phyloP scores from a whole-genome alignment of 1,140 invertebrate genomes.

The Drosophila arizonae region DNA sequence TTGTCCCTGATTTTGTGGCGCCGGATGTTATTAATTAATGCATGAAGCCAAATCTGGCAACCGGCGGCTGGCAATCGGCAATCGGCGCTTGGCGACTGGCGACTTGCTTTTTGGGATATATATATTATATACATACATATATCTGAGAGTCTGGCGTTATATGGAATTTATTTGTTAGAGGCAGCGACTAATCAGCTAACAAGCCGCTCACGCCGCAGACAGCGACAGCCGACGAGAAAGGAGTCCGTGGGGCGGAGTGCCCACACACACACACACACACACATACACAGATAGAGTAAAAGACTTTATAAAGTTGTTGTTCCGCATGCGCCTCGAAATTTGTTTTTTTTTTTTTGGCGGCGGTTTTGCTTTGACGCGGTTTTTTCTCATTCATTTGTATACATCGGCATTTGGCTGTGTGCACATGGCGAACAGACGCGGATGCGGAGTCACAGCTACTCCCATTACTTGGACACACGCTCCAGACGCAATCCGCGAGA shows the following conservation, averaged over 20 bases:
- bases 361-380: slow-evolving; percentile 76
- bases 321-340: slow-evolving; percentile 57
- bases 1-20: slow-evolving; percentile 56
- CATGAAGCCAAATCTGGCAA: slow-evolving; percentile 46
- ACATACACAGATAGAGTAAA: not conserved
- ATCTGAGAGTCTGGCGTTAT: slow-evolving; percentile 63
- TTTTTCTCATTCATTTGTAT: slow-evolving; percentile 76
- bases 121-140: no score
- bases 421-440: slow-evolving; percentile 71
- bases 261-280: no score
- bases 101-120: slow-evolving; percentile 41
- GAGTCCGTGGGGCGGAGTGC: not conserved
- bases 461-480: slow-evolving; percentile 65
- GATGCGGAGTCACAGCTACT: slow-evolving; percentile 17
- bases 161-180: slow-evolving; percentile 78
- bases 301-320: slow-evolving; percentile 72
- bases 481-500: slow-evolving; percentile 29
- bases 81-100: slow-evolving; percentile 20
- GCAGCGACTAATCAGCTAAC: slow-evolving; percentile 75
- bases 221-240: slow-evolving; percentile 8
- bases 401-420: slow-evolving; percentile 40
- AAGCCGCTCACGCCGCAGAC: slow-evolving; percentile 71
- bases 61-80: no score
- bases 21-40: slow-evolving; percentile 82
- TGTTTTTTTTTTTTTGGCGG: slow-evolving; percentile 51